Evolutionary conservation across 2,797 vertebrate genomes (phyloP).

Genomic region (Chaetophractus vellerosus): DNA sequence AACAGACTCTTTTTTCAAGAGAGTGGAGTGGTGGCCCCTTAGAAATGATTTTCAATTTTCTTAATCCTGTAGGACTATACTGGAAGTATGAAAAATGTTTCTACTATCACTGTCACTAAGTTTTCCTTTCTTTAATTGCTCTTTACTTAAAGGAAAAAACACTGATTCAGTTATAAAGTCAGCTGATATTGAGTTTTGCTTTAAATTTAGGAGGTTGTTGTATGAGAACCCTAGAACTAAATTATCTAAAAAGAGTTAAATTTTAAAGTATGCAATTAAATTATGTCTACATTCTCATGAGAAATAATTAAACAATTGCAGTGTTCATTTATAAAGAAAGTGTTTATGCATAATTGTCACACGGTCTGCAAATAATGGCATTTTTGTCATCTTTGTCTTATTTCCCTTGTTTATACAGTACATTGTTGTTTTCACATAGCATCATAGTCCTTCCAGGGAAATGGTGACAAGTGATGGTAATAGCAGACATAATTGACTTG

Average conservation of each 20-base stretch:
- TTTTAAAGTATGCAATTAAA: not conserved
- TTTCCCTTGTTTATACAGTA: not conserved
- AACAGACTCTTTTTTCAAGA: constrained; percentile 58
- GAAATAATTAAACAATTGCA: not conserved
- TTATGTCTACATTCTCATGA: not conserved
- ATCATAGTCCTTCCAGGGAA: not conserved
- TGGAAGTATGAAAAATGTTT: constrained; percentile 6
- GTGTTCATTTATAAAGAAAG: not conserved
- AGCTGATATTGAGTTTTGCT: not conserved
- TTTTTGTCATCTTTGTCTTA: not conserved
- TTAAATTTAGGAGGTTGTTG: not conserved
- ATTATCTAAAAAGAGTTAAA: not conserved
- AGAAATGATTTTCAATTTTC: constrained; percentile 24
- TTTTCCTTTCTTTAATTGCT: constrained; percentile 52
- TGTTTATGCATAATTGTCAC: not conserved
- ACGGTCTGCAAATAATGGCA: not conserved
- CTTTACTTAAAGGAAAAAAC: not conserved
- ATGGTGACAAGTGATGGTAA: not conserved
- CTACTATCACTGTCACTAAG: not conserved
- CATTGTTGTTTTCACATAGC: not conserved
- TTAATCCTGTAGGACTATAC: not conserved
- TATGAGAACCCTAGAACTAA: not conserved
- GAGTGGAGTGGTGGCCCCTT: not conserved
- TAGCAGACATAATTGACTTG: not conserved
- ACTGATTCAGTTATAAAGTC: not conserved